Percentiles rank a stretch among this genome's conserved stretches.
phyloP scores from a whole-genome alignment of 1,140 invertebrate genomes.

The Drosophila tristis region DNA sequence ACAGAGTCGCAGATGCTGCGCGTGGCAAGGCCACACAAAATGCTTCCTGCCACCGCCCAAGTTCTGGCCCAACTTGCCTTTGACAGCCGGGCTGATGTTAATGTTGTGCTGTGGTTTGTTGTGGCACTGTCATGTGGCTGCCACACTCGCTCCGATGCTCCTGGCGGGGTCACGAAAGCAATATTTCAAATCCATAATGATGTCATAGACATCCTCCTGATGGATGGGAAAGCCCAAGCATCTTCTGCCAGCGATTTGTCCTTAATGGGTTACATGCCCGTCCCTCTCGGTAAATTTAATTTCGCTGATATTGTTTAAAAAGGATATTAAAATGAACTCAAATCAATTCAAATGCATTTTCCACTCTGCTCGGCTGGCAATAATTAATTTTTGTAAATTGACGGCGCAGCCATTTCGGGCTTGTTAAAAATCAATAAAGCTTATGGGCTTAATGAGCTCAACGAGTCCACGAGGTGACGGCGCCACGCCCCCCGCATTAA shows the following conservation, averaged over 20 bases:
- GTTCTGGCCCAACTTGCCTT: conserved; percentile 12
- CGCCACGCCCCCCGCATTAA: conserved; percentile 28
- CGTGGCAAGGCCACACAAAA: conserved; percentile 23
- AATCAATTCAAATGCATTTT: conserved; percentile 57
- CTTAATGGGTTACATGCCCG: conserved; percentile 24
- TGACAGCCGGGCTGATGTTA: conserved; percentile 49
- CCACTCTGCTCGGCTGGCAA: conserved; percentile 26
- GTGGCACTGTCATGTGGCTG: conserved; percentile 20
- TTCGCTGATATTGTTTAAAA: conserved; percentile 20
- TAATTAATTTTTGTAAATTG: conserved; percentile 64
- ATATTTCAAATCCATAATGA: background rate
- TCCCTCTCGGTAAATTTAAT: too few species aligned
- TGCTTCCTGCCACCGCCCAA: conserved; percentile 8
- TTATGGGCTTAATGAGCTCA: conserved; percentile 61
- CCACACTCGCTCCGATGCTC: background rate
- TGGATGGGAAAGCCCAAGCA: background rate
- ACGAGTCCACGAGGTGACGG: conserved; percentile 21
- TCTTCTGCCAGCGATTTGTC: conserved; percentile 7
- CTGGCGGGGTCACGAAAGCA: background rate
- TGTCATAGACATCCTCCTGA: conserved; percentile 7
- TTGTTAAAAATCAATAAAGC: conserved; percentile 70
- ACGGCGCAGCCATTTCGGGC: conserved; percentile 37
- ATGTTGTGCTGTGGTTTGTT: conserved; percentile 44
- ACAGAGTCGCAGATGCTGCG: conserved; percentile 34
- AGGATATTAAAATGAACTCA: conserved; percentile 41